These are phyloP conservation scores for Synanthedon myopaeformis DNA, from an alignment of 2,888 invertebrate genomes.

Conservation along the genomic window DNA sequence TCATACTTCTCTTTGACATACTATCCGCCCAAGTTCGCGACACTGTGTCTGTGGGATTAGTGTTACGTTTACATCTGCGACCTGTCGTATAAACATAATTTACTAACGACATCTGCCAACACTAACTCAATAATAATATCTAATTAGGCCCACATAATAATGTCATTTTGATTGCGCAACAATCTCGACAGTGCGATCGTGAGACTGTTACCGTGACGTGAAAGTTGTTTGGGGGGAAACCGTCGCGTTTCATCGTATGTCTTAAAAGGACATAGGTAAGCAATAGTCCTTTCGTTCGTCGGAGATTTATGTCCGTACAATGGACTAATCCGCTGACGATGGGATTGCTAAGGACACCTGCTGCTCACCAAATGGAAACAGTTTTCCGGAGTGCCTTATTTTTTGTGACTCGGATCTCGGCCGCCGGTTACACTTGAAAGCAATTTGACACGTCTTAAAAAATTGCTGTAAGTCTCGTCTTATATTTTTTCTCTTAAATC, in stretches of 20 bases:
- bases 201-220: slow-evolving; percentile 19
- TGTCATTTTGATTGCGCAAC: slow-evolving; percentile 9
- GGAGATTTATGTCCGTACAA: slow-evolving; percentile 54
- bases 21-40: slow-evolving; percentile 30
- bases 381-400: slow-evolving; percentile 22
- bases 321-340: slow-evolving; percentile 56
- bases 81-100: slow-evolving; percentile 57
- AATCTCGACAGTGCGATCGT: slow-evolving; percentile 15
- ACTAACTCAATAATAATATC: slow-evolving; percentile 32
- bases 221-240: slow-evolving; percentile 15
- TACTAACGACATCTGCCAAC: slow-evolving; percentile 52
- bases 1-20: slow-evolving; percentile 43
- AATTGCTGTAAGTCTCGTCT: neutral
- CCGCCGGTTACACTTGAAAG: neutral
- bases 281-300: slow-evolving; percentile 24
- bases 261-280: slow-evolving; percentile 36
- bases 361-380: slow-evolving; percentile 46
- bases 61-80: slow-evolving; percentile 44
- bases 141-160: neutral
- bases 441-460: neutral
- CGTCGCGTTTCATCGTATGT: slow-evolving; percentile 4
- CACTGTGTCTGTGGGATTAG: slow-evolving; percentile 42
- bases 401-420: slow-evolving; percentile 17
- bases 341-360: slow-evolving; percentile 56
- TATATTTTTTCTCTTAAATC: too few relatives aligned